These are phyloP conservation scores for Ahaetulla prasina DNA, from an alignment of 2,113 vertebrate species.

Conservation along the genomic window DNA sequence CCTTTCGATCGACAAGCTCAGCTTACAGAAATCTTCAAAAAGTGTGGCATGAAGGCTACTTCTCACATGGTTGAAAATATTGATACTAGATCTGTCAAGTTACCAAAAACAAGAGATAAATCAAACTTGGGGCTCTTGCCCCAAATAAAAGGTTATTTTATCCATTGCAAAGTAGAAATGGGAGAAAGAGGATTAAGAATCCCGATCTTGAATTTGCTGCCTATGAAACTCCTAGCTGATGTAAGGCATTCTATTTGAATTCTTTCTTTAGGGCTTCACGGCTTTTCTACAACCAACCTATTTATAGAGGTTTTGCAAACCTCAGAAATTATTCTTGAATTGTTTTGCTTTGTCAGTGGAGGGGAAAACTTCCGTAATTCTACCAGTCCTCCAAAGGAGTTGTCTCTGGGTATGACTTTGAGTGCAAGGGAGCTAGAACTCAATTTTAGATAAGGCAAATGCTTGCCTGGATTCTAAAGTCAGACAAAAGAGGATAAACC, in stretches of 20 bases:
- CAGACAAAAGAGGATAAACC: not conserved
- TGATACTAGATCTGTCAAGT: not conserved
- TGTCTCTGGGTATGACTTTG: not conserved
- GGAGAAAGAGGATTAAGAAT: not conserved
- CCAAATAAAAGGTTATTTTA: not conserved
- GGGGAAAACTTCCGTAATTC: not conserved
- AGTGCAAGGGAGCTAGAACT: not conserved
- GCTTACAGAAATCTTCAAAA: not conserved
- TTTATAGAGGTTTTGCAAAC: not conserved
- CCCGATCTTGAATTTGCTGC: not conserved
- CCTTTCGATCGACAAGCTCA: no score
- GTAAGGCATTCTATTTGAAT: not conserved
- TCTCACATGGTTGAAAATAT: not conserved
- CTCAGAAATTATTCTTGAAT: not conserved
- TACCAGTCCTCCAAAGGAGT: not conserved
- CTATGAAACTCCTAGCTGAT: not conserved
- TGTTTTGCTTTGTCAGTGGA: not conserved
- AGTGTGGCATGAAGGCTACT: not conserved
- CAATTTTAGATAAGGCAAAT: not conserved
- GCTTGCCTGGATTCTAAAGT: not conserved
- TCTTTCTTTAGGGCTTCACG: not conserved
- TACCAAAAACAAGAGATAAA: not conserved
- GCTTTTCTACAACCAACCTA: not conserved
- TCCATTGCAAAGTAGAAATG: not conserved
- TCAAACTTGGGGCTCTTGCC: not conserved